phyloP scores from a whole-genome alignment of 2,888 invertebrate genomes.

The Agrenia bidenticulata region DNA sequence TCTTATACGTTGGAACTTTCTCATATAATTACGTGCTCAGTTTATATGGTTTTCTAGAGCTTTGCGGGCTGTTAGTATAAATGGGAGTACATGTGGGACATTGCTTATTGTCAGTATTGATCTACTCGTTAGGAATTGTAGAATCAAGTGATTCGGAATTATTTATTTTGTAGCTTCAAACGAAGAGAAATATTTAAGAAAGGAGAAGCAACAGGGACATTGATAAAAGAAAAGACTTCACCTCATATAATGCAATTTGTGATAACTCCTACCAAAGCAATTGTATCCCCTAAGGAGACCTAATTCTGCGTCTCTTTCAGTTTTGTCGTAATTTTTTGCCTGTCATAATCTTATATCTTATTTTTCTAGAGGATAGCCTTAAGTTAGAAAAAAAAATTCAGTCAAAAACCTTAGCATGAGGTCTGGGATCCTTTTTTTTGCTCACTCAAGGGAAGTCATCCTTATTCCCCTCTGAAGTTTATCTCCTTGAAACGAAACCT shows the following conservation, averaged over 20 bases:
- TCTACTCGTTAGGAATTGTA: no score
- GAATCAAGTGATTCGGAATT: no score
- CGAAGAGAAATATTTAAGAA: no score
- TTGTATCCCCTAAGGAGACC: slow-evolving; percentile 11
- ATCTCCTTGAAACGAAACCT: slow-evolving; percentile 11
- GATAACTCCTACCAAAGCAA: not conserved
- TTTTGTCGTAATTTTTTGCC: slow-evolving; percentile 12
- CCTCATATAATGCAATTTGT: slow-evolving; percentile 14
- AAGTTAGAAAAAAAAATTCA: not conserved
- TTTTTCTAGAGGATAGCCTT: not conserved
- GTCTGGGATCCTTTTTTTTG: slow-evolving; percentile 3
- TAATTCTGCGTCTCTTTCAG: slow-evolving; percentile 12
- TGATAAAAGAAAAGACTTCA: no score
- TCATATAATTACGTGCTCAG: no score
- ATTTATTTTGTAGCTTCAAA: no score
- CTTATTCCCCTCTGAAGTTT: slow-evolving; percentile 19
- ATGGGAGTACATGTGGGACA: no score
- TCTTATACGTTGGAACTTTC: no score
- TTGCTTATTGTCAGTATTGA: no score
- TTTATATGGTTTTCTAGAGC: no score
- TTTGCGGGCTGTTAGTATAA: no score
- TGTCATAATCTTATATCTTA: slow-evolving; percentile 18
- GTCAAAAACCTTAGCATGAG: slow-evolving; percentile 3
- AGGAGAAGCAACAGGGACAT: no score
- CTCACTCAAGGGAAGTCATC: slow-evolving; percentile 12